Percentiles rank a stretch among this genome's conserved stretches.
These are phyloP conservation scores for Triplophysa siluroides DNA, from an alignment of 2,113 vertebrate genomes.

Conservation along the genomic window DNA sequence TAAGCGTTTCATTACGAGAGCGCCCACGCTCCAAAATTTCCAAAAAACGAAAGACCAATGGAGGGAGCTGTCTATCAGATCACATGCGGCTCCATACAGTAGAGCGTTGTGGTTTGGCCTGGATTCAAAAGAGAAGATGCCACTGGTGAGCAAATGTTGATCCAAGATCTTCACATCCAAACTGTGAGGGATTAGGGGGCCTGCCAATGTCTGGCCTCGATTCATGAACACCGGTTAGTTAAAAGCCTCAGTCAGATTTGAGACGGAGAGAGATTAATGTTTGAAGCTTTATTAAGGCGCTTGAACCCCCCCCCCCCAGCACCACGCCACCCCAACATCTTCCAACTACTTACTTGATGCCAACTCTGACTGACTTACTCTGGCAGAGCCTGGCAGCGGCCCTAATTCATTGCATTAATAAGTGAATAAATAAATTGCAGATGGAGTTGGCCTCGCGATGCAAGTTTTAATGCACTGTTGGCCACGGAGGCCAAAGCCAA, in stretches of 20 bases:
- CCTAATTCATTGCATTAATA: slow-evolving; percentile 70
- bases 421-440: slow-evolving; percentile 69
- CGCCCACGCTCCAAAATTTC: not conserved
- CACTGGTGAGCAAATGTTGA: slow-evolving; percentile 46
- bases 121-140: slow-evolving; percentile 29
- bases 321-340: slow-evolving; percentile 24
- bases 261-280: slow-evolving; percentile 46
- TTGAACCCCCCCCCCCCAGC: slow-evolving; percentile 37
- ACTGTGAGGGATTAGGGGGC: slow-evolving; percentile 41
- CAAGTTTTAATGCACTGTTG: slow-evolving; percentile 54
- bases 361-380: slow-evolving; percentile 36
- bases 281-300: slow-evolving; percentile 52
- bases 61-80: slow-evolving; percentile 5
- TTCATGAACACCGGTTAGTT: slow-evolving; percentile 51
- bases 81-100: slow-evolving; percentile 1
- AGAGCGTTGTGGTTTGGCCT: slow-evolving; percentile 25
- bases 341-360: slow-evolving; percentile 30
- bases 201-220: slow-evolving; percentile 40
- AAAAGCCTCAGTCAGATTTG: slow-evolving; percentile 53
- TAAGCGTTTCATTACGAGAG: slow-evolving; percentile 19
- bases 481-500: slow-evolving; percentile 28
- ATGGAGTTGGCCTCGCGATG: slow-evolving; percentile 59
- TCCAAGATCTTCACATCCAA: slow-evolving; percentile 38
- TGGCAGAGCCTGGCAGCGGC: slow-evolving; percentile 41
- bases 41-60: not conserved